Evolutionary conservation across 2,113 vertebrate genomes (phyloP).

Genomic region (Numenius arquata): DNA sequence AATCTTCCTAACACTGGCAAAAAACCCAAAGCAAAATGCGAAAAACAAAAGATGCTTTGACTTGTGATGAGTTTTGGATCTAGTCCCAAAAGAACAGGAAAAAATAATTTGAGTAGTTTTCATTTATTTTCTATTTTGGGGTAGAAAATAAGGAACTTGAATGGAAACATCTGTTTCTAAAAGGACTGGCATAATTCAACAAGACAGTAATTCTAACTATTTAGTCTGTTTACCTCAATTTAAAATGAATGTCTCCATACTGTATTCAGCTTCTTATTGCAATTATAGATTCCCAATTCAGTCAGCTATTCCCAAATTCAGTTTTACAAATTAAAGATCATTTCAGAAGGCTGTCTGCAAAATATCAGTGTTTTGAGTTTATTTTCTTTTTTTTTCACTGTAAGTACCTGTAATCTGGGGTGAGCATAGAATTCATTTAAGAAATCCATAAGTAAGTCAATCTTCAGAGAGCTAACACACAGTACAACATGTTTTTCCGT

Average conservation of each 20-base stretch:
- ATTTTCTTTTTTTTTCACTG: not conserved
- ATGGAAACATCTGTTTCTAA: conserved; percentile 16
- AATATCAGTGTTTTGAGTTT: not conserved
- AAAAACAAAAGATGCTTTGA: not conserved
- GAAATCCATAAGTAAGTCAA: conserved; percentile 97
- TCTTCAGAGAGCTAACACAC: conserved; percentile 94
- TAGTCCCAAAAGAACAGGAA: not conserved
- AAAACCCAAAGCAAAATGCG: not conserved
- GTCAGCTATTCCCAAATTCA: not conserved
- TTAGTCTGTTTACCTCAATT: not conserved
- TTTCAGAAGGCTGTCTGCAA: not conserved
- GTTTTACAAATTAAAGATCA: not conserved
- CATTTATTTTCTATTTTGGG: not conserved
- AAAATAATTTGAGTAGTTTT: not conserved
- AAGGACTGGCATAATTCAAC: conserved; percentile 10
- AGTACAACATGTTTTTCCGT: conserved; percentile 94
- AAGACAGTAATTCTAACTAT: not conserved
- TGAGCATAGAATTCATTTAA: conserved; percentile 97
- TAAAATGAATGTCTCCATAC: conserved; percentile 4
- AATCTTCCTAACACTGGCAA: not conserved
- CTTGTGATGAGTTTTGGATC: not conserved
- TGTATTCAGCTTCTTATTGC: conserved; percentile 16
- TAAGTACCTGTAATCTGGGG: conserved; percentile 85
- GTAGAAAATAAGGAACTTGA: conserved; percentile 1
- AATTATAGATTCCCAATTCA: conserved; percentile 7